Conservation (phyloP, 2,797 vertebrate species). For the Choloepus didactylus region DNA sequence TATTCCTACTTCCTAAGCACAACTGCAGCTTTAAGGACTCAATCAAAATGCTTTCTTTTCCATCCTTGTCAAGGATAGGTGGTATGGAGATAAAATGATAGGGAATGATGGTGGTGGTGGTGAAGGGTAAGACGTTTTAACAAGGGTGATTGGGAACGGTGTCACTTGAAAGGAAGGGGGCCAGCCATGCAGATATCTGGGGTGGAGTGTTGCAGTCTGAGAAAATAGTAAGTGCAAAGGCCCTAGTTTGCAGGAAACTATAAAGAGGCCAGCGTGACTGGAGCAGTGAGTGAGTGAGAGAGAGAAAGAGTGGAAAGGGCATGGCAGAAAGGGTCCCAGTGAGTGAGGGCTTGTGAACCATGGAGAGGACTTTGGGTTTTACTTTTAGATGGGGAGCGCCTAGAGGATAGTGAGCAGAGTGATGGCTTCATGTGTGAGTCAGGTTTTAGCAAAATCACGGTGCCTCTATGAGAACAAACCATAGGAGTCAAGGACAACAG, state of each 20-base stretch:
- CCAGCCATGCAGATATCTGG: background rate
- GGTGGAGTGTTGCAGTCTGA: background rate
- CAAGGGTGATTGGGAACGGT: background rate
- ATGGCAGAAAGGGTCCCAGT: background rate
- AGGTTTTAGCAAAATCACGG: background rate
- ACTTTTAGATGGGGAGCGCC: background rate
- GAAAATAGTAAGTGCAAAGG: background rate
- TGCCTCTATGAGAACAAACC: background rate
- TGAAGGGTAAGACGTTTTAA: background rate
- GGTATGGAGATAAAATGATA: background rate
- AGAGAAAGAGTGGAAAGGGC: background rate
- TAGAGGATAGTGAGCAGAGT: background rate
- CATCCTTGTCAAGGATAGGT: background rate
- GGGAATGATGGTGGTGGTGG: background rate
- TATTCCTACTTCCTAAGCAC: background rate
- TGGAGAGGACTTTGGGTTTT: background rate
- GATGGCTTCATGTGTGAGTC: background rate
- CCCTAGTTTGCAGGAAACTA: background rate
- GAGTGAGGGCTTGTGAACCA: background rate
- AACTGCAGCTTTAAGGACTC: background rate
- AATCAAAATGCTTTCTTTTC: background rate
- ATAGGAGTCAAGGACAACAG: background rate
- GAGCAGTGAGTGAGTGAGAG: background rate
- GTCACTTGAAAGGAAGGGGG: background rate
- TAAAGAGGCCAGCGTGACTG: background rate